Base-by-base conservation (phyloP, 64 coral and sea anemone species). In the Anthopleura sola region DNA sequence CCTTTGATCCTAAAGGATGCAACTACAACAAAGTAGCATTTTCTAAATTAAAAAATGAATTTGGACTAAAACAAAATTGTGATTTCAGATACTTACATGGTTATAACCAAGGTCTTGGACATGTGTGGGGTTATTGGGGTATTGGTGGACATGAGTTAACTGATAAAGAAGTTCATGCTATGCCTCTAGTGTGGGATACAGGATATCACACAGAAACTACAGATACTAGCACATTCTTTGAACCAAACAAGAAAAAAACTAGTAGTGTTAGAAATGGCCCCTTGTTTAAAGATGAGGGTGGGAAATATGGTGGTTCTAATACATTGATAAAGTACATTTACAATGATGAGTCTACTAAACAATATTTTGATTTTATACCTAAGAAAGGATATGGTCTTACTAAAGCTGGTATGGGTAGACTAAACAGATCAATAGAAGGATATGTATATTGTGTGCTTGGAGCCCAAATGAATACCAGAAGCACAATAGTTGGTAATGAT, bases 361-460 rank as follows among this genome's bases (percentile, higher is more conserved):
- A 4, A 82, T 29, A 82, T 36, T 6, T 8, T 49, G 6, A 38
- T 82, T 82, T 82, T 29, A 82, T 82, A 5, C 51, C 78, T 28
- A 1, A 15, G 5, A 50, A 49, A n/a, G 81, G 54, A 57, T 0
- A 40, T 1, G 87, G 87, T 1, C 66, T 88, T 23, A 88, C 33
- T 1, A 51, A 36, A 21, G 76, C 87, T 40, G 87, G 87, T 36
- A 19, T 36, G 19, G 37, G 11, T 16, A 82, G 87, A 49, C n/a
- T 88, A 3, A 88, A 88, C 82, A 49, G 80, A 64, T 29, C 23
- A 6, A 88, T 88, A 2, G 87, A 88, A 31, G 78, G 55, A 6
- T 82, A 68, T 82, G 80, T 89, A 48, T 81, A 82, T 82, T 82
- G 87, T 68, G n/a, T 88, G n/a, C 48, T 87, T 2, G 74, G 85